Evolutionary conservation across 2,113 vertebrate genomes (phyloP), one percentile per base, ranked within the genome.

Genomic region (Chamaea fasciata): DNA sequence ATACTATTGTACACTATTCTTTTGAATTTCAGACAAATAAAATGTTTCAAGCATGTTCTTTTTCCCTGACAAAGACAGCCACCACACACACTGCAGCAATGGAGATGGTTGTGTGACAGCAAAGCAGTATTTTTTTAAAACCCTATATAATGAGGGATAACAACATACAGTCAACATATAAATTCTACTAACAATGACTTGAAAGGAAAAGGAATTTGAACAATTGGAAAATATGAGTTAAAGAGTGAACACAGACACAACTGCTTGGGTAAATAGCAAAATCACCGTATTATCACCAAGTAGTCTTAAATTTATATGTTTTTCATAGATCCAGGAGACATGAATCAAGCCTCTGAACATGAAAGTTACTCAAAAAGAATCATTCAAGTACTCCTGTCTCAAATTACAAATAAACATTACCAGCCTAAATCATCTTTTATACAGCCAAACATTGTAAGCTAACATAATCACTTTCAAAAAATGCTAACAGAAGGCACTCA

Each of bases 11-110:
- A 77, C 35, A 59, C 11, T 27, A 47, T 59, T 93, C 49, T 86
- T 90, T 78, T 82, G 76, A 78, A 91, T 84, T 92, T 89, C 69
- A 86, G 39, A 64, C 56, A 60, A 92, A 93, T 50, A 88, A 92
- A 77, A 78, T n/a, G 31, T 93, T 90, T 76, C 44, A 52, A 83
- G 50, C 47, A 49, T 13, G 37, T 33, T 84, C 18, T 65, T 68
- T 33, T 73, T 26, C 46, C n/a, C 59, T 76, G 78, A 60, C 35
- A 5, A 44, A 84, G 57, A 47, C 44, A 87, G 31, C 11, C 76
- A 78, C 76, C 62, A 42, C 63, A 76, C 49, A 86, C 28, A 21
- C 47, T 81, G 47, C 69, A 89, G 83, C 56, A 89, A 64, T 39
- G 18, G 57, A 91, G 59, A 65, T 49, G 13, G 53, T 3, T 83